Evolutionary conservation across 2,797 vertebrate genomes (phyloP).

Genomic region (Paedocypris micromegethes): DNA sequence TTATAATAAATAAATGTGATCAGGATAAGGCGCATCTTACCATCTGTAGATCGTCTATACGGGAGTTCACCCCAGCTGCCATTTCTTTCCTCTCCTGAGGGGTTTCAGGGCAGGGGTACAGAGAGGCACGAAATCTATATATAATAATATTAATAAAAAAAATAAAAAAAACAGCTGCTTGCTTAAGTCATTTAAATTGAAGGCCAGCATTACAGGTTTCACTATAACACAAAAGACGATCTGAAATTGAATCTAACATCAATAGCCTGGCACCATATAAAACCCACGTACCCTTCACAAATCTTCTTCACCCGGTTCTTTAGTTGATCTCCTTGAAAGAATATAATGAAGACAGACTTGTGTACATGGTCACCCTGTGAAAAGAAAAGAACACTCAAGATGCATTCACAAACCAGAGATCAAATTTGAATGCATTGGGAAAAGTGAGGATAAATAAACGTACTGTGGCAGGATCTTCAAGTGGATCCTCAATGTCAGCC

Average conservation of each 20-base stretch:
- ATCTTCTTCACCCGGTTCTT: constrained; percentile 98
- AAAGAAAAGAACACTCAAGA: neutral
- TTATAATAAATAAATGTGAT: neutral
- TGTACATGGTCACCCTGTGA: constrained; percentile 88
- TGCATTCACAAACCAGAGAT: neutral
- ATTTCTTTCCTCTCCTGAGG: constrained; percentile 96
- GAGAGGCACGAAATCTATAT: constrained; percentile 87
- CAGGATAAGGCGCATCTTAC: constrained; percentile 59
- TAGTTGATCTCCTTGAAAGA: constrained; percentile 96
- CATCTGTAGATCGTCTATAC: constrained; percentile 98
- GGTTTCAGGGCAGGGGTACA: constrained; percentile 96
- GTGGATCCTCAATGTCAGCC: constrained; percentile 89
- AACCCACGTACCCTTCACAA: constrained; percentile 83
- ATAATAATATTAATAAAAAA: too few species aligned
- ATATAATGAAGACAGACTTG: constrained; percentile 98
- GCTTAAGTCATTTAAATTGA: too few species aligned
- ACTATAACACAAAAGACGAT: neutral
- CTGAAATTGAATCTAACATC: too few species aligned
- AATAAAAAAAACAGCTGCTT: too few species aligned
- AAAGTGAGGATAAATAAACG: constrained; percentile 39
- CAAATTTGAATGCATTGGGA: too few species aligned
- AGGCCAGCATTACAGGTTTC: neutral
- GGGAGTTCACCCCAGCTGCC: constrained; percentile 91
- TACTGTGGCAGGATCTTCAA: constrained; percentile 90
- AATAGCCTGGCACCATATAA: neutral